Conservation (phyloP, 2,113 vertebrate species). For the Leptosomus discolor region DNA sequence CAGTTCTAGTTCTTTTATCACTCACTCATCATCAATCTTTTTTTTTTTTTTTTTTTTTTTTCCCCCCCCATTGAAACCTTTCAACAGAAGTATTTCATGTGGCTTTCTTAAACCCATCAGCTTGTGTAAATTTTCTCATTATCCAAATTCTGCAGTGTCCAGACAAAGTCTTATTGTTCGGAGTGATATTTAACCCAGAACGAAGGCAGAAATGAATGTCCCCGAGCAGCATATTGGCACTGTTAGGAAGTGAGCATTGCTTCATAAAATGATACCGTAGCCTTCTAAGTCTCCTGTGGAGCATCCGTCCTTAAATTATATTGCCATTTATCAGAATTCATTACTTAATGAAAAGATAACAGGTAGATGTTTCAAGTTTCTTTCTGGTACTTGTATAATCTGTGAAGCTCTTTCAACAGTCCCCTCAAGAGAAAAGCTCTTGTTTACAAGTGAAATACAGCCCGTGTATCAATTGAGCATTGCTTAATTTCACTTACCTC, state of each 20-base stretch:
- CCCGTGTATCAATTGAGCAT: neutral
- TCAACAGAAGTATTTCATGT: neutral
- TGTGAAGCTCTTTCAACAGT: neutral
- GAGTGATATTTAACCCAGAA: neutral
- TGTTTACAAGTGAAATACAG: constrained; percentile 28
- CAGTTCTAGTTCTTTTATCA: neutral
- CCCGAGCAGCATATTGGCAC: neutral
- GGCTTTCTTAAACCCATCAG: neutral
- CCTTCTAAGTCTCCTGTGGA: neutral
- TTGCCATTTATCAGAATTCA: constrained; percentile 4
- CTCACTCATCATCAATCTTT: fast-evolving
- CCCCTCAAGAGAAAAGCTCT: constrained; percentile 32
- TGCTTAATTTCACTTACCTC: constrained; percentile 38
- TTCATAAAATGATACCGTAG: neutral
- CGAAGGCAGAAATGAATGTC: neutral
- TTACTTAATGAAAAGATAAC: neutral
- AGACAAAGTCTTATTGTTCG: neutral
- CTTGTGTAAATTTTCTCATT: neutral
- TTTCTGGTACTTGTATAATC: neutral
- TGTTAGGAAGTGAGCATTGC: neutral
- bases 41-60: too few species aligned
- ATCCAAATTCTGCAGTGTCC: neutral
- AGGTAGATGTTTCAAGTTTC: constrained; percentile 28
- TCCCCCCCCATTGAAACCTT: neutral
- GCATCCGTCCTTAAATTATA: neutral